These are phyloP conservation scores for Manis javanica DNA, from an alignment of 2,797 vertebrate species.

Conservation along the genomic window DNA sequence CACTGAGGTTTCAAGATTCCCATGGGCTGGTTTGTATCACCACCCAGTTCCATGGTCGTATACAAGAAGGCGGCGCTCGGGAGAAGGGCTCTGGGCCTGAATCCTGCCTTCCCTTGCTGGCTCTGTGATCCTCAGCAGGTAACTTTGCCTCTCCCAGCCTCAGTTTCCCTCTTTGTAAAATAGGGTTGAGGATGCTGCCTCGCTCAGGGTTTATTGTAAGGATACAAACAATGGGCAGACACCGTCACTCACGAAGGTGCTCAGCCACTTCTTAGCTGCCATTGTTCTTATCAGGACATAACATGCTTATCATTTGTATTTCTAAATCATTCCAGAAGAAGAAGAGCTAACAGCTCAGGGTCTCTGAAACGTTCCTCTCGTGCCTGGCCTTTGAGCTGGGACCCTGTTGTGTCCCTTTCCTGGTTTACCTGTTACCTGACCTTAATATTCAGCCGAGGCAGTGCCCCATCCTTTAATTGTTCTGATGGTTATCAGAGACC, in stretches of 20 bases:
- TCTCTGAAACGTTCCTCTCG: background rate
- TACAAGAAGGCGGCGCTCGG: background rate
- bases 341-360: background rate
- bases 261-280: background rate
- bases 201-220: background rate
- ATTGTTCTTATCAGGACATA: background rate
- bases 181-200: rapidly evolving
- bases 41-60: background rate
- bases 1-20: background rate
- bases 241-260: background rate
- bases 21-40: background rate
- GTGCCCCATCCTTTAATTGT: background rate
- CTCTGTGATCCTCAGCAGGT: background rate
- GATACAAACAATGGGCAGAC: background rate
- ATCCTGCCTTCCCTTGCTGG: background rate
- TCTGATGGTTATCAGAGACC: background rate
- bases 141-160: background rate
- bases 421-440: background rate
- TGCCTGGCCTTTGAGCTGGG: background rate
- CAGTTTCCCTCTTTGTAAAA: background rate
- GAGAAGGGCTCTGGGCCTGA: background rate
- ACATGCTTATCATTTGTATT: background rate
- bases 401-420: background rate
- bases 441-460: background rate
- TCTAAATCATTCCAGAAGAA: background rate